phyloP scores from a whole-genome alignment of 2,113 vertebrate species.

The Psettodes erumei region DNA sequence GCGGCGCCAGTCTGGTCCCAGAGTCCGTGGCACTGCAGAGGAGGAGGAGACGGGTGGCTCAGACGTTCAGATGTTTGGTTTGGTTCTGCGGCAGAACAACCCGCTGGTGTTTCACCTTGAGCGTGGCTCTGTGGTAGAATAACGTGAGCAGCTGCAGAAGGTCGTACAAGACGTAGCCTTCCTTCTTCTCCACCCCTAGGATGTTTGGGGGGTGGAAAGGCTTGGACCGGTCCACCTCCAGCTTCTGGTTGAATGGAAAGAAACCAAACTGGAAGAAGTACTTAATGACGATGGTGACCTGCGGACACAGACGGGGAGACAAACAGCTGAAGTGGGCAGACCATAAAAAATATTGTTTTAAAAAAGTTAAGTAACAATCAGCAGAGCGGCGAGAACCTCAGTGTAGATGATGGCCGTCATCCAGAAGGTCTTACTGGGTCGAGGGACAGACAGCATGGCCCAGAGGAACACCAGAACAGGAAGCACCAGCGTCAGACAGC shows the following conservation, averaged over 20 bases:
- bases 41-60: not conserved
- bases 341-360: not conserved
- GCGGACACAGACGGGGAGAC: slow-evolving; percentile 7
- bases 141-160: slow-evolving; percentile 92
- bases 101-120: slow-evolving; percentile 85
- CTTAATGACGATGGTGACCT: slow-evolving; percentile 95
- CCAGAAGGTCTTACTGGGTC: slow-evolving; percentile 95
- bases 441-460: slow-evolving; percentile 94
- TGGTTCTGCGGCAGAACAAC: not conserved
- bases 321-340: not conserved
- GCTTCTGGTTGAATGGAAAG: slow-evolving; percentile 92
- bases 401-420: slow-evolving; percentile 97
- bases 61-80: not conserved
- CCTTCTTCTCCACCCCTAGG: slow-evolving; percentile 95
- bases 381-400: slow-evolving; percentile 80
- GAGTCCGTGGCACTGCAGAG: slow-evolving; percentile 90
- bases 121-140: slow-evolving; percentile 93
- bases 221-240: slow-evolving; percentile 87
- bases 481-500: slow-evolving; percentile 90
- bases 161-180: slow-evolving; percentile 94
- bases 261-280: slow-evolving; percentile 98
- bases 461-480: slow-evolving; percentile 94
- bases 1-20: slow-evolving; percentile 89
- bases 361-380: not conserved
- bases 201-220: slow-evolving; percentile 93